Evolutionary conservation across 2,113 vertebrate genomes (phyloP), one percentile per base, ranked within the genome.

Genomic region (Oncorhynchus tshawytscha): DNA sequence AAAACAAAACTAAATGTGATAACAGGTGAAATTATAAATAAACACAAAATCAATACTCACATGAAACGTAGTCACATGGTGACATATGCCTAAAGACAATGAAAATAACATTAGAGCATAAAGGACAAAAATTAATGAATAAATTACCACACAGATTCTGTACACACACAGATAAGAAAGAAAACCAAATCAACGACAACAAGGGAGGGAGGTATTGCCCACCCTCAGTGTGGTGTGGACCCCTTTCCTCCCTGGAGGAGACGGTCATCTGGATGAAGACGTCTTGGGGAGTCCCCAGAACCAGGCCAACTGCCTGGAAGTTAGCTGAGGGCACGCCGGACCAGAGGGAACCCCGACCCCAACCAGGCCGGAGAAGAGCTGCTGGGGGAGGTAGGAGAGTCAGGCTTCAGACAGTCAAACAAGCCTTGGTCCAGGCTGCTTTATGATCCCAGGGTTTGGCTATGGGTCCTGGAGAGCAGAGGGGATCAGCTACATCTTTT

Each of bases 211-310:
- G 93, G 81, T 94, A 96, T 0, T 94, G 51, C 1, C 88, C 90
- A 0, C 88, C 94, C 72, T 98, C 97, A 0, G 93, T 79, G 1
- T 93, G 94, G 60, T 94, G 86, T 18, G 90, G 34, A 0, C 92
- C 93, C 0, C 93, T 94, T 39, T 99, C 98, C n/a, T 98, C 97
- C 75, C 96, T 84, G 1, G 96, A 89, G 0, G 94, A 89, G 0
- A 96, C 90, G 0, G 92, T 91, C 98, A 99, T 98, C 89, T 97
- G 98, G 84, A 98, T 95, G 79, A 98, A 98, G 20, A 98, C 96
- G 13, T 99, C 97, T 0, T 95, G 94, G 0, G 95, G 89, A 0
- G 96, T 94, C 48, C 96, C 96, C 85, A 99, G 90, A 65, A 98
- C 95, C 89, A 99, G 88, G 70, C 96, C 93, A 0, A 97, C 92